Percentiles rank a stretch among this genome's conserved stretches.
phyloP scores from a whole-genome alignment of 2,888 invertebrate genomes.

The Aleiodes leptofemur region DNA sequence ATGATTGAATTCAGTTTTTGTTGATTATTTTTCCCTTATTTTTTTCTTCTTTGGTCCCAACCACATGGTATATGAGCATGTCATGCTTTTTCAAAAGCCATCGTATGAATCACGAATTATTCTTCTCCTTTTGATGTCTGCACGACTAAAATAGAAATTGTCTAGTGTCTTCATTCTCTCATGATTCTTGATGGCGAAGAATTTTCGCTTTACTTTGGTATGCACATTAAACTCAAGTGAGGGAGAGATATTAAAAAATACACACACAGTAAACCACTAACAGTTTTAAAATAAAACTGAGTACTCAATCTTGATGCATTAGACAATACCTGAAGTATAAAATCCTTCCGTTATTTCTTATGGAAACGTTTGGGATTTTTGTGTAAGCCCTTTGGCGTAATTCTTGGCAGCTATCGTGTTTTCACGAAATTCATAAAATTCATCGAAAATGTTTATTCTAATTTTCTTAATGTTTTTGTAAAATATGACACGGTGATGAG shows the following conservation, averaged over 20 bases:
- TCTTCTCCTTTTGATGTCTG: constrained; percentile 26
- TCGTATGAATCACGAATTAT: constrained; percentile 25
- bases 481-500: too few species aligned
- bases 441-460: too few species aligned
- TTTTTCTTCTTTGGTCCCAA: too few species aligned
- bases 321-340: too few species aligned
- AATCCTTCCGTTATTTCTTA: too few species aligned
- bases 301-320: too few species aligned
- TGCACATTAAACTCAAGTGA: constrained; percentile 5
- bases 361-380: too few species aligned
- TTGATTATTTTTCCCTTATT: too few species aligned
- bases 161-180: constrained; percentile 35
- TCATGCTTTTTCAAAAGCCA: constrained; percentile 2
- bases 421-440: constrained; percentile 13
- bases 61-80: constrained; percentile 3
- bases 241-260: neutral
- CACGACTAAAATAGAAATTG: constrained; percentile 40
- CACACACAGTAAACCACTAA: too few species aligned
- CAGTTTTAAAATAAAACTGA: too few species aligned
- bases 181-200: constrained; percentile 22
- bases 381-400: neutral
- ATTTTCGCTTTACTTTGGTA: constrained; percentile 27
- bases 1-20: too few species aligned
- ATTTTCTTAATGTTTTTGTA: too few species aligned
- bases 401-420: constrained; percentile 12